Evolutionary conservation across 1,140 invertebrate genomes (phyloP).

Genomic region (Drosophila pseudoananassae): DNA sequence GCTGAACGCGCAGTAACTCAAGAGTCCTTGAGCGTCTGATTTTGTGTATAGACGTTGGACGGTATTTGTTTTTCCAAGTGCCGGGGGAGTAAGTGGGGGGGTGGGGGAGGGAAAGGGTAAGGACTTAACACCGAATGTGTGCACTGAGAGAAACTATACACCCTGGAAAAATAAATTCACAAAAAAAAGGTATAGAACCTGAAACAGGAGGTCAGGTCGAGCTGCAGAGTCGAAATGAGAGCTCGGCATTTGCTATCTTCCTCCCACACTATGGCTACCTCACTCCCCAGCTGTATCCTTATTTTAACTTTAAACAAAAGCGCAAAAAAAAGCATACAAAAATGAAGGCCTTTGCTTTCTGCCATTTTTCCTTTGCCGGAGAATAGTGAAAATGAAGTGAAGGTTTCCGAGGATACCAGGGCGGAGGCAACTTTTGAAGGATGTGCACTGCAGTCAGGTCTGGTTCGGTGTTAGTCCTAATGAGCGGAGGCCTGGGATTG

Average conservation of each 20-base stretch:
- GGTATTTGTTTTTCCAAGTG: conserved; percentile 73
- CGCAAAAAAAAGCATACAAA: conserved; percentile 38
- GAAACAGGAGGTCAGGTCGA: conserved; percentile 9
- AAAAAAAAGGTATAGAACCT: no score
- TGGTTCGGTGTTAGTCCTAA: conserved; percentile 33
- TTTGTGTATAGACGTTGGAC: conserved; percentile 80
- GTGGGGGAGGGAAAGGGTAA: not conserved
- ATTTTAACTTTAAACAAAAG: conserved; percentile 65
- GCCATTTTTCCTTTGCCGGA: not conserved
- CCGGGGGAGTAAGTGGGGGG: not conserved
- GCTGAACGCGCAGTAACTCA: conserved; percentile 51
- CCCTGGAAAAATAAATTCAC: no score
- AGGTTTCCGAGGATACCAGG: conserved; percentile 13
- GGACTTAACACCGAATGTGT: conserved; percentile 7
- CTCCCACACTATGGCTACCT: not conserved
- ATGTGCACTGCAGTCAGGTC: conserved; percentile 33
- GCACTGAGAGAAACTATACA: not conserved
- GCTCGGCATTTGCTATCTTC: conserved; percentile 6
- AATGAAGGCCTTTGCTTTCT: conserved; percentile 3
- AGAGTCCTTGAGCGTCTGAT: conserved; percentile 82
- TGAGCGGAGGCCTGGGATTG: conserved; percentile 40
- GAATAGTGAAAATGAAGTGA: conserved; percentile 48
- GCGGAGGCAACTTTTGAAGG: conserved; percentile 14
- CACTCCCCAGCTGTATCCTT: not conserved
- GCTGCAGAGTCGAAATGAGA: conserved; percentile 18